Evolutionary conservation across 1,140 invertebrate species (phyloP).

Genomic region (Orussus abietinus): DNA sequence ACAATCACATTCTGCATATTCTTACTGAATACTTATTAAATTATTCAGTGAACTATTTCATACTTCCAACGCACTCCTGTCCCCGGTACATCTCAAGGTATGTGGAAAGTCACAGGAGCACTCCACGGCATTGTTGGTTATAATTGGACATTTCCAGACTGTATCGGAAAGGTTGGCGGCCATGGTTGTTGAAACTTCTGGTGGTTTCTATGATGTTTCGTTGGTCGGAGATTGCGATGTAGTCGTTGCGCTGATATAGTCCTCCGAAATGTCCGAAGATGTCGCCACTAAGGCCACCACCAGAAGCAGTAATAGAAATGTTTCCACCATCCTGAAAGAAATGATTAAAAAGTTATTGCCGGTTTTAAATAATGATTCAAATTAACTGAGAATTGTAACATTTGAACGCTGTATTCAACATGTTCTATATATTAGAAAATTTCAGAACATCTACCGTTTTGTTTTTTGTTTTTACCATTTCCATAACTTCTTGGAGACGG

Average conservation of each 20-base stretch:
- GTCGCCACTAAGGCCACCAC: conserved; percentile 26
- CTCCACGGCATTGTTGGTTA: conserved; percentile 66
- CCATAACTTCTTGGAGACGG: too few species aligned
- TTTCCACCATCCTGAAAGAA: conserved; percentile 43
- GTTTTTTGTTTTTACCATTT: too few species aligned
- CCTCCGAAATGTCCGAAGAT: conserved; percentile 19
- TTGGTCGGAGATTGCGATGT: too few species aligned
- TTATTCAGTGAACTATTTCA: neutral
- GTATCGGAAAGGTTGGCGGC: too few species aligned
- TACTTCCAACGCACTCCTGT: conserved; percentile 65
- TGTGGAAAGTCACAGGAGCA: conserved; percentile 81
- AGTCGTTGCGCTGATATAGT: conserved; percentile 15
- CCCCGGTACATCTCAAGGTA: conserved; percentile 75
- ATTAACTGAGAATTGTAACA: too few species aligned
- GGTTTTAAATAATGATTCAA: too few species aligned
- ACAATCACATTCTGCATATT: too few species aligned
- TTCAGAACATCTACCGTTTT: too few species aligned
- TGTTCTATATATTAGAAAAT: too few species aligned
- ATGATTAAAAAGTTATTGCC: too few species aligned
- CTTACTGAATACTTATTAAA: neutral
- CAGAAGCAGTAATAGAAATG: conserved; percentile 25
- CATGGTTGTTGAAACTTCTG: too few species aligned
- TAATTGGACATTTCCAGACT: conserved; percentile 73
- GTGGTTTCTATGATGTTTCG: conserved; percentile 19
- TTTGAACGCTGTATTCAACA: too few species aligned